Evolutionary conservation across 1,140 invertebrate genomes (phyloP).

Genomic region (Lucilia cuprina): DNA sequence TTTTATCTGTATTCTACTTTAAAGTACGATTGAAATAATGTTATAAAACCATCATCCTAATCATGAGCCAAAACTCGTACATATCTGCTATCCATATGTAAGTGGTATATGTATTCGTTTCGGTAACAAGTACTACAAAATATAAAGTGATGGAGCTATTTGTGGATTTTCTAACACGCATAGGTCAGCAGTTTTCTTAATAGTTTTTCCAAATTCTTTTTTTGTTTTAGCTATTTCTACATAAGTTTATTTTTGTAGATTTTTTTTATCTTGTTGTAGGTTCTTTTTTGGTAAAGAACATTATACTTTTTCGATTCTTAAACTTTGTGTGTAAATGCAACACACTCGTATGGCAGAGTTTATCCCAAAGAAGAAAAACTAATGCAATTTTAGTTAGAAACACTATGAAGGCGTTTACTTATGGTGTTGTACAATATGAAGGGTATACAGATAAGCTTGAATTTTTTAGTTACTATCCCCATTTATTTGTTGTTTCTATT

Average conservation of each 20-base stretch:
- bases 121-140: background rate
- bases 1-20: too few relatives aligned
- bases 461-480: background rate
- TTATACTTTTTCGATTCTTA: background rate
- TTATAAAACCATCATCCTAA: background rate
- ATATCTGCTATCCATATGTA: background rate
- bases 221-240: background rate
- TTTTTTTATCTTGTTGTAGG: background rate
- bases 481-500: background rate
- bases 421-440: conserved; percentile 30
- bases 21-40: too few relatives aligned
- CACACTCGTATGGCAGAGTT: background rate
- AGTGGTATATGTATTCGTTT: background rate
- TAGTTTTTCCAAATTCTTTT: conserved; percentile 21
- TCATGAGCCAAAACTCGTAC: background rate
- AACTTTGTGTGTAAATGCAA: background rate
- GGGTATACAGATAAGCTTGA: conserved; percentile 16
- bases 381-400: conserved; percentile 34
- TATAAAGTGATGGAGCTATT: conserved; percentile 29
- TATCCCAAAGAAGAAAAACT: conserved; percentile 16
- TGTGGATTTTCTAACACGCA: conserved; percentile 29
- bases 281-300: background rate
- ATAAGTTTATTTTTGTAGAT: background rate
- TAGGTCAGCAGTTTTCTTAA: conserved; percentile 32
- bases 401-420: conserved; percentile 33